Evolutionary conservation across 2,113 vertebrate species (phyloP).

Genomic region (Rana temporaria): DNA sequence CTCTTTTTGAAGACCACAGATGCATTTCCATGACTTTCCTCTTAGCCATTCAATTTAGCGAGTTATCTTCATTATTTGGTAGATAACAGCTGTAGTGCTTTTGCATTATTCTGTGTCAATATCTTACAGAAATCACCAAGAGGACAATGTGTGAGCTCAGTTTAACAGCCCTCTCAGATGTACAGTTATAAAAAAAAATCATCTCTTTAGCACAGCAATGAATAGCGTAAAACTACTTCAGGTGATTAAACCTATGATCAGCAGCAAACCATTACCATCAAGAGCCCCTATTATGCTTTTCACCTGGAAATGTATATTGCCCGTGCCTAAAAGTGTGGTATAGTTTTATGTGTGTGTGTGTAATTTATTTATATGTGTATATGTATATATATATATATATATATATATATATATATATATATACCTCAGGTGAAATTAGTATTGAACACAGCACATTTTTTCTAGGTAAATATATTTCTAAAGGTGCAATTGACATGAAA

Average conservation of each 20-base stretch:
- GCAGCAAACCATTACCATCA: constrained; percentile 23
- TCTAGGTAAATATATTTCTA: too few relatives aligned
- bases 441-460: too few relatives aligned
- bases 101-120: constrained; percentile 58
- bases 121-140: constrained; percentile 50
- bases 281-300: background rate
- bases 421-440: too few relatives aligned
- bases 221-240: constrained; percentile 35
- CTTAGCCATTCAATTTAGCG: constrained; percentile 62
- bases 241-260: constrained; percentile 33
- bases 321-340: background rate
- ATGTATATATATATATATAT: too few relatives aligned
- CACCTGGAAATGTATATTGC: background rate
- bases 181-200: constrained; percentile 55
- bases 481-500: too few relatives aligned
- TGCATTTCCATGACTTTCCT: constrained; percentile 62
- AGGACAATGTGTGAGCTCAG: constrained; percentile 12
- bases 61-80: constrained; percentile 60
- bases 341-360: background rate
- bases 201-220: constrained; percentile 32
- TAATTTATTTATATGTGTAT: too few relatives aligned
- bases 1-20: constrained; percentile 53
- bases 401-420: too few relatives aligned
- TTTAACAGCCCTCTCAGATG: constrained; percentile 32
- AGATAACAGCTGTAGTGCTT: constrained; percentile 58